Base-by-base conservation (phyloP, 2,797 vertebrate genomes). In the Micromesistius poutassou region DNA sequence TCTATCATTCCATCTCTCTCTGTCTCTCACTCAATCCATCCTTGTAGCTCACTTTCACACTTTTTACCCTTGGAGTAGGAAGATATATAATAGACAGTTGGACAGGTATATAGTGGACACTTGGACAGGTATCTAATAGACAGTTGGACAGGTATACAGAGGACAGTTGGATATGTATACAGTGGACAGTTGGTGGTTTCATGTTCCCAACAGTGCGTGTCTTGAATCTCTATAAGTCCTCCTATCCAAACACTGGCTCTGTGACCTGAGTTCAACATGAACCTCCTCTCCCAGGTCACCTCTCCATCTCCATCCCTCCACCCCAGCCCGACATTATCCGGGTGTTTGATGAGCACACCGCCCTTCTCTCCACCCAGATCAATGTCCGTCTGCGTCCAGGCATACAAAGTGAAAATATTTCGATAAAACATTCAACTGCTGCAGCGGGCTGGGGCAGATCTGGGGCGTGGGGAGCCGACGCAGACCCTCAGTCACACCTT, bases 221-320 rank as follows among this genome's bases (percentile, higher is more conserved):
- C 85, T 82, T 74, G 92, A 94, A 93, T 94, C 75, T 84, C 83
- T 88, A 93, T 94, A 84, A 89, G n/a, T 28, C 9, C n/a, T 68
- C 9, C 62, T 68, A 68, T 28, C 25, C n/a, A 68, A 68, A 68
- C 62, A 68, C 55, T 22, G 5, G 22, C 33, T 30, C 25, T 66
- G 70, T 74, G 33, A 76, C 79, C 71, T 55, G 71, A 62, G 62
- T 79, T 87, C 84, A 78, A 79, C 76, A 81, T 70, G 76, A 84
- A 88, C 87, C 81, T 81, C 50, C 84, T 78, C 77, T 80, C 81
- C 28, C 72, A 76, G 80, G 78, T 87, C 83, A 81, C 81, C 78
- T 78, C 82, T 75, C 75, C 73, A 72, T 81, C 81, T 74, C 38
- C 78, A 74, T 79, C 79, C 80, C 79, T 76, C 75, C 82, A 73